Conservation (phyloP, 2,797 vertebrate species). For the Pipistrellus pipistrellus region DNA sequence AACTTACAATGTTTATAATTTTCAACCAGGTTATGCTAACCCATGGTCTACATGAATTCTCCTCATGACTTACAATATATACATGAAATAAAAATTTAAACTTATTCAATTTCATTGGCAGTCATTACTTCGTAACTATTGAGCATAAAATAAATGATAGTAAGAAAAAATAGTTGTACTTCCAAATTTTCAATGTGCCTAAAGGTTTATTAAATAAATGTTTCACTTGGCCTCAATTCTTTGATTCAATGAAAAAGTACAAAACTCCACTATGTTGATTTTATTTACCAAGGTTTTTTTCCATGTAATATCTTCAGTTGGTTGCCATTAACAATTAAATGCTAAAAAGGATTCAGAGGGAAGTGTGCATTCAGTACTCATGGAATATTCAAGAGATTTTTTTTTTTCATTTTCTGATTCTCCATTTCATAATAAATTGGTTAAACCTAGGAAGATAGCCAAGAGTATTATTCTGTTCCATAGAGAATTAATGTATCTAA, state of each 20-base stretch:
- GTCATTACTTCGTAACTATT: neutral
- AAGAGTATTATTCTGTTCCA: slow-evolving; percentile 75
- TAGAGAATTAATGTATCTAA: slow-evolving; percentile 67
- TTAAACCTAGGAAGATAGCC: slow-evolving; percentile 72
- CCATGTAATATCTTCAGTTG: slow-evolving; percentile 42
- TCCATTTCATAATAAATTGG: slow-evolving; percentile 81
- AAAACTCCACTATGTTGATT: slow-evolving; percentile 70
- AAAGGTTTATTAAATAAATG: slow-evolving; percentile 66
- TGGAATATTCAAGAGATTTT: neutral
- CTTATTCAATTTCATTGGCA: neutral
- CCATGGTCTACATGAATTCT: neutral
- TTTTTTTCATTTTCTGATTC: slow-evolving; percentile 33
- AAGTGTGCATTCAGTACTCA: neutral
- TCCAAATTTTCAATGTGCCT: slow-evolving; percentile 55
- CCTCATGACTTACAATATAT: fast-evolving
- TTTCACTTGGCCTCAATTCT: slow-evolving; percentile 70
- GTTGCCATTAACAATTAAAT: slow-evolving; percentile 37
- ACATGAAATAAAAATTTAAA: slow-evolving; percentile 22
- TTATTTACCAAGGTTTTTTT: slow-evolving; percentile 64
- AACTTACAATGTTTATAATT: neutral
- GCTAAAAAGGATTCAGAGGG: slow-evolving; percentile 40
- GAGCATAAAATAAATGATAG: neutral
- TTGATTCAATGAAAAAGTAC: slow-evolving; percentile 55
- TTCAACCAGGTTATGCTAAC: neutral
- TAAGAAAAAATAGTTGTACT: neutral